A percentile compares a stretch with the other conserved stretches of the same genome.
Conservation (phyloP, 2,888 invertebrate species). For the Archips crataeganus region DNA sequence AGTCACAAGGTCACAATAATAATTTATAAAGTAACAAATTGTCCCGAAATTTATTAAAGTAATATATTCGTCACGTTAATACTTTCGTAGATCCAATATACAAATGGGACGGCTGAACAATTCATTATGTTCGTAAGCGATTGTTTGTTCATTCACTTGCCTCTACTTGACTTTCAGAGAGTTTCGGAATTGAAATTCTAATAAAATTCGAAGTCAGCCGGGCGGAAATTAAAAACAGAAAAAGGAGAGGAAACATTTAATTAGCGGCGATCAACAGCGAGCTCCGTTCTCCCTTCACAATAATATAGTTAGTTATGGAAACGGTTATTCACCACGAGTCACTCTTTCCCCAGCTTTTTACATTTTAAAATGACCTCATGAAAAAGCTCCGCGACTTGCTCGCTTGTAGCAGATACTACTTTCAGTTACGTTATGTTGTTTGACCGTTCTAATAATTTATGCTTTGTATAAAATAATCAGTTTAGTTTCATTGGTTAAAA, state of each 20-base stretch:
- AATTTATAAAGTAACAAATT: background rate
- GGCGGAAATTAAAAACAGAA: conserved; percentile 58
- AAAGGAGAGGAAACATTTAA: conserved; percentile 57
- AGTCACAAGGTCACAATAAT: background rate
- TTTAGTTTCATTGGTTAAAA: no score
- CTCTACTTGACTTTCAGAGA: conserved; percentile 46
- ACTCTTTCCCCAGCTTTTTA: background rate
- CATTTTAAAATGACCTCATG: background rate
- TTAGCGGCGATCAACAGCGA: conserved; percentile 53
- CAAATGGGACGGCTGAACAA: conserved; percentile 46
- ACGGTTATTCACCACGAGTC: conserved; percentile 34
- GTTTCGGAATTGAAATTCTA: conserved; percentile 58
- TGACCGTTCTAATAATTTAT: background rate
- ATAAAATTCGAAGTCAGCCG: conserved; percentile 57
- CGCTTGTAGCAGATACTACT: background rate
- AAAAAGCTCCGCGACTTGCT: background rate
- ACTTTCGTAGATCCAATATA: conserved; percentile 29
- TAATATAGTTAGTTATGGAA: conserved; percentile 41
- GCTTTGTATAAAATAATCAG: background rate
- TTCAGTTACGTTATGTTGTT: background rate
- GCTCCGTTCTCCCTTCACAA: conserved; percentile 35
- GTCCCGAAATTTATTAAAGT: background rate
- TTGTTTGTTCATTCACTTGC: conserved; percentile 47
- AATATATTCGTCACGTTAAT: conserved; percentile 4
- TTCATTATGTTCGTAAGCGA: conserved; percentile 51